Evolutionary conservation across 1,140 invertebrate species (phyloP).

Genomic region (Pogonus chalceus): DNA sequence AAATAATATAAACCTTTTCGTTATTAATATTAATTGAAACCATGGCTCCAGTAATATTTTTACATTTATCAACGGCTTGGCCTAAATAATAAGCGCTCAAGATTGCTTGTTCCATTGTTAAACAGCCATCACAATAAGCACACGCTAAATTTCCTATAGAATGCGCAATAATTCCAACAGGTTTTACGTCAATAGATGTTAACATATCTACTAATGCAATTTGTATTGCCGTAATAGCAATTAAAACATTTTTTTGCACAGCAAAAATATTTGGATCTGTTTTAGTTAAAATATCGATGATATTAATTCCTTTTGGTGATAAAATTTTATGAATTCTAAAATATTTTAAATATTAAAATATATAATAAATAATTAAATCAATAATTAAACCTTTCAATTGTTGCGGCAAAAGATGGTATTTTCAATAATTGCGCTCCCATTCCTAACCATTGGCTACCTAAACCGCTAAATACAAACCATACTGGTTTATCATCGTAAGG

Average conservation of each 20-base stretch:
- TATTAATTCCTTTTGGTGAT: slow-evolving; percentile 45
- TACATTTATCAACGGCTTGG: slow-evolving; percentile 41
- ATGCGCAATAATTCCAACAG: slow-evolving; percentile 69
- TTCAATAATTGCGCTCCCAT: slow-evolving; percentile 60
- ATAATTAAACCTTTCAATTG: slow-evolving; percentile 52
- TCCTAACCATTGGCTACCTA: slow-evolving; percentile 81
- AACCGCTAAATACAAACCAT: slow-evolving; percentile 84
- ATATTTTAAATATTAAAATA: background rate
- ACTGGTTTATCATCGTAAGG: slow-evolving; percentile 54
- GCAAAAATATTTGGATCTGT: slow-evolving; percentile 47
- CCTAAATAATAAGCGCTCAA: slow-evolving; percentile 57
- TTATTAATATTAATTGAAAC: background rate
- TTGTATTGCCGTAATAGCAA: slow-evolving; percentile 65
- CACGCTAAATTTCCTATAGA: slow-evolving; percentile 71
- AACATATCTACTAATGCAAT: slow-evolving; percentile 69
- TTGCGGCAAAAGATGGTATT: slow-evolving; percentile 59
- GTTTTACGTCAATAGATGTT: slow-evolving; percentile 47
- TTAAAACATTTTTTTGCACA: slow-evolving; percentile 53
- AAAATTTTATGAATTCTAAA: slow-evolving; percentile 34
- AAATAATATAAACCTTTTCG: background rate
- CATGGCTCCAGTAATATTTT: slow-evolving; percentile 22
- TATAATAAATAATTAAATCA: slow-evolving; percentile 31
- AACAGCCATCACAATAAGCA: slow-evolving; percentile 72
- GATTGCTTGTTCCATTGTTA: slow-evolving; percentile 72
- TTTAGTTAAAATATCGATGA: slow-evolving; percentile 50